These are phyloP conservation scores for Spodoptera picta DNA, from an alignment of 2,888 invertebrate species.

Conservation along the genomic window DNA sequence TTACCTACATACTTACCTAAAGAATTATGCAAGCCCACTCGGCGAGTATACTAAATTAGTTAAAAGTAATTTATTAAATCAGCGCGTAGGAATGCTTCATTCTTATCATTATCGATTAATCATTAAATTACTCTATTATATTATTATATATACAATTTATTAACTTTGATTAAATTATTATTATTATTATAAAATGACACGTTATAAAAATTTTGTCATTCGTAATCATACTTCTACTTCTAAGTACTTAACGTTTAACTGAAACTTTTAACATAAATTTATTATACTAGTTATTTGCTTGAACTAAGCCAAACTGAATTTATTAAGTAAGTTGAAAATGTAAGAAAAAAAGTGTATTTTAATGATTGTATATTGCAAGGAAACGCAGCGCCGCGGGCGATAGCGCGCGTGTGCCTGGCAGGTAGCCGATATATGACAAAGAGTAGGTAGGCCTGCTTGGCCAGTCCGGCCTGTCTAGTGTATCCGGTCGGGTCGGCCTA, in stretches of 20 bases:
- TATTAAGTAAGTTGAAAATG: slow-evolving; percentile 88
- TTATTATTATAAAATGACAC: slow-evolving; percentile 88
- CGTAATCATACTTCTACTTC: slow-evolving; percentile 88
- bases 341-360: slow-evolving; percentile 88
- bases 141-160: slow-evolving; percentile 89
- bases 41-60: slow-evolving; percentile 91
- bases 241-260: slow-evolving; percentile 88
- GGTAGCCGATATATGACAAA: neutral
- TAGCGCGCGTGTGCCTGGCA: slow-evolving; percentile 22
- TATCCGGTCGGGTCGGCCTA: neutral
- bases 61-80: slow-evolving; percentile 90
- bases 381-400: slow-evolving; percentile 66
- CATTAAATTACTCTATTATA: slow-evolving; percentile 89
- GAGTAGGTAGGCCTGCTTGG: too few relatives aligned
- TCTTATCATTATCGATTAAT: slow-evolving; percentile 89
- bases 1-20: slow-evolving; percentile 82
- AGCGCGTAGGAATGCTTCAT: slow-evolving; percentile 89
- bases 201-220: slow-evolving; percentile 89
- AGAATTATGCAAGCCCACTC: slow-evolving; percentile 81
- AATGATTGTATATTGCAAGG: slow-evolving; percentile 86
- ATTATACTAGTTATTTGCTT: slow-evolving; percentile 89
- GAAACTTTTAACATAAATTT: slow-evolving; percentile 88
- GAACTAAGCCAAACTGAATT: slow-evolving; percentile 89
- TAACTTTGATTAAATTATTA: slow-evolving; percentile 89
- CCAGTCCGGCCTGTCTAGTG: too few relatives aligned